A percentile compares a stretch with the other conserved stretches of the same genome.
phyloP scores from a whole-genome alignment of 2,113 vertebrate genomes.

The Pachyramphus minor region DNA sequence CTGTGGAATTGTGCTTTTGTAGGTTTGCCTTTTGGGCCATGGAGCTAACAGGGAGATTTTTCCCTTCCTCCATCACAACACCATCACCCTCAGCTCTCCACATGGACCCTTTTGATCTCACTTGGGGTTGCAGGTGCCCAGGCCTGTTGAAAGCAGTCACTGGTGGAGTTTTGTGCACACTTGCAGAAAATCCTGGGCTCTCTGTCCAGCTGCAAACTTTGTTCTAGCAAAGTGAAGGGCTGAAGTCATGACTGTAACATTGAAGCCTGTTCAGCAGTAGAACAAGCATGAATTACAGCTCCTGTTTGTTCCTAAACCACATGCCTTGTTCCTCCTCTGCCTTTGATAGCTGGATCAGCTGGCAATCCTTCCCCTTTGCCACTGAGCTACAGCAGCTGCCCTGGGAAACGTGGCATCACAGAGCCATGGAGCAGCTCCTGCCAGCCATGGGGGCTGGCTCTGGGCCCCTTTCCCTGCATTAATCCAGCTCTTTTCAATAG shows the following conservation, averaged over 20 bases:
- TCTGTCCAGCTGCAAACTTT: background rate
- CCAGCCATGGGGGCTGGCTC: background rate
- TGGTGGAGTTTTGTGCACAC: background rate
- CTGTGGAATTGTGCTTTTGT: background rate
- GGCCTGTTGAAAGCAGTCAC: background rate
- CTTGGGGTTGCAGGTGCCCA: background rate
- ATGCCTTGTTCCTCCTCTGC: background rate
- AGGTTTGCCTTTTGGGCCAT: background rate
- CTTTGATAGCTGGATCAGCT: background rate
- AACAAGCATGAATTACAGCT: background rate
- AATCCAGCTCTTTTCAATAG: background rate
- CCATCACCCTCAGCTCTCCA: background rate
- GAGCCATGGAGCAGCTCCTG: background rate
- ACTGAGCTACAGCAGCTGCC: background rate
- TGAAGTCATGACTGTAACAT: background rate
- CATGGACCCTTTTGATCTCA: accelerated
- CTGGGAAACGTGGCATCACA: background rate
- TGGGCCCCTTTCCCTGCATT: background rate
- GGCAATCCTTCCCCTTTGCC: background rate
- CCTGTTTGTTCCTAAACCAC: background rate
- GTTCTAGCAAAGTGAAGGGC: background rate
- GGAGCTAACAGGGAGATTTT: background rate
- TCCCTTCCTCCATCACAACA: background rate
- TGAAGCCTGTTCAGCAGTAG: background rate
- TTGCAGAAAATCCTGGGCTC: background rate